phyloP scores from a whole-genome alignment of 1,140 invertebrate genomes.

The Drosophila melanogaster region Release_6_plus_ISO1_MT NT_033777.3:29000501-29001000 shows the following conservation, averaged over 20 bases:
- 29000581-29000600: no score
- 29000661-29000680: no score
- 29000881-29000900: slow-evolving; percentile 1
- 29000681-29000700: no score
- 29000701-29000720: background rate
- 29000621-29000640: no score
- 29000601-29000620: no score
- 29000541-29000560: no score
- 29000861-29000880: slow-evolving; percentile 41
- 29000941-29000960: slow-evolving; percentile 20
- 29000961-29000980: slow-evolving; percentile 32
- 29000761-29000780: background rate
- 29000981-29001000: slow-evolving; percentile 51
- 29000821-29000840: slow-evolving; percentile 66
- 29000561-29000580: no score
- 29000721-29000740: background rate
- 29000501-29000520: no score
- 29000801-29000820: slow-evolving; percentile 41
- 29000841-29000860: slow-evolving; percentile 68
- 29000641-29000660: no score
- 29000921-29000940: slow-evolving; percentile 18
- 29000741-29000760: background rate
- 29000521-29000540: no score
- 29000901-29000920: slow-evolving; percentile 11
- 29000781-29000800: background rate